Evolutionary conservation across 1,140 invertebrate species (phyloP).

Genomic region (Ceratitis capitata): DNA sequence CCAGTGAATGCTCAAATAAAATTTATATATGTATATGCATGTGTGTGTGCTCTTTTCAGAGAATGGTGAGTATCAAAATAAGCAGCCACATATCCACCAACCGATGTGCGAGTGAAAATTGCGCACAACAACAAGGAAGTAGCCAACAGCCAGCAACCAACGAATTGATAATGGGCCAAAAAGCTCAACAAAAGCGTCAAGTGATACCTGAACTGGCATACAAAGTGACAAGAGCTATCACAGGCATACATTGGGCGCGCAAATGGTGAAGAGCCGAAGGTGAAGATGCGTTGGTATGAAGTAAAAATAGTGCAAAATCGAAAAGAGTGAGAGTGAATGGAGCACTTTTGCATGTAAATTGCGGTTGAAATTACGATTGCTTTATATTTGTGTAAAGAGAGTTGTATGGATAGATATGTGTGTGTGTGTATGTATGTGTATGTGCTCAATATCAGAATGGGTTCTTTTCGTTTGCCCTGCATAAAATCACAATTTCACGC

Average conservation of each 20-base stretch:
- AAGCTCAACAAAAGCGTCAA: neutral
- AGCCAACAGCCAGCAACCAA: neutral
- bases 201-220: neutral
- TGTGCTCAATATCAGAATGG: neutral
- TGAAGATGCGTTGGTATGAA: neutral
- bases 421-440: neutral
- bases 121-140: neutral
- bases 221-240: neutral
- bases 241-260: neutral
- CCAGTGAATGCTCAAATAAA: neutral
- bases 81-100: neutral
- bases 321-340: neutral
- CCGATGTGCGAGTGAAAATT: neutral
- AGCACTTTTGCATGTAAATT: neutral
- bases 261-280: neutral
- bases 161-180: neutral
- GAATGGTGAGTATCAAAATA: neutral
- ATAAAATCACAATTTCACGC: neutral
- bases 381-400: too few relatives aligned
- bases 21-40: neutral
- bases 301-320: neutral
- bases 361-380: neutral
- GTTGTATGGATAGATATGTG: neutral
- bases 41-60: neutral
- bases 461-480: neutral